These are phyloP conservation scores for Sebastes minor DNA, from an alignment of 2,797 vertebrate species.

Conservation along the genomic window DNA sequence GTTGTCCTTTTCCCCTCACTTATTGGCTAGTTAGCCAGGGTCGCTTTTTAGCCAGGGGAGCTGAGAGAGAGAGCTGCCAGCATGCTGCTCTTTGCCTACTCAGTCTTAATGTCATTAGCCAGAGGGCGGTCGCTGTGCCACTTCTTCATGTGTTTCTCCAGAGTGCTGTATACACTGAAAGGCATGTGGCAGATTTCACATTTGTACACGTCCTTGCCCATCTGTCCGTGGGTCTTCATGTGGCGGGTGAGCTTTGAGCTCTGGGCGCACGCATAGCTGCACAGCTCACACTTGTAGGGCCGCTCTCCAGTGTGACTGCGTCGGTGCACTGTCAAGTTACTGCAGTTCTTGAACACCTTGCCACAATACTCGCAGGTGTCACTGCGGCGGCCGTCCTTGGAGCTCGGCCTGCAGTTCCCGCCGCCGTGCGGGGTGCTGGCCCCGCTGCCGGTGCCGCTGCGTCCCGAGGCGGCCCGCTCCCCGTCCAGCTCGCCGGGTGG, in stretches of 20 bases:
- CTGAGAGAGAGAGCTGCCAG: slow-evolving; percentile 61
- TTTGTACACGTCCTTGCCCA: slow-evolving; percentile 99
- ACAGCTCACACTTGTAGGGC: slow-evolving; percentile 98
- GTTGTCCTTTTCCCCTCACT: slow-evolving; percentile 68
- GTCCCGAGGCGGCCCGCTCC: slow-evolving; percentile 89
- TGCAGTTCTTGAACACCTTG: slow-evolving; percentile 99
- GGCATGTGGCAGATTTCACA: slow-evolving; percentile 99
- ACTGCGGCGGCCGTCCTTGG: slow-evolving; percentile 97
- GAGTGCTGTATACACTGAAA: slow-evolving; percentile 99
- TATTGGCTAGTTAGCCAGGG: slow-evolving; percentile 67
- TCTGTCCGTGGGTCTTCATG: slow-evolving; percentile 99
- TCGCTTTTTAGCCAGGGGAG: slow-evolving; percentile 69
- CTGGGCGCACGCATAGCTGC: slow-evolving; percentile 99
- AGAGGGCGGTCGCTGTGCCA: slow-evolving; percentile 98
- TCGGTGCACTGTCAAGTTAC: slow-evolving; percentile 98
- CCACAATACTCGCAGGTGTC: slow-evolving; percentile 99
- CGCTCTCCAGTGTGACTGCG: slow-evolving; percentile 98
- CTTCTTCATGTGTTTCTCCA: slow-evolving; percentile 99
- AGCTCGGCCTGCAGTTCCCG: slow-evolving; percentile 90
- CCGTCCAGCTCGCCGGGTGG: slow-evolving; percentile 96
- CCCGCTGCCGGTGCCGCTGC: slow-evolving; percentile 96
- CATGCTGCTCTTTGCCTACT: slow-evolving; percentile 91
- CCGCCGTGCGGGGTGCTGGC: slow-evolving; percentile 96
- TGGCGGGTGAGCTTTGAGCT: slow-evolving; percentile 99
- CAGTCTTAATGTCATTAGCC: slow-evolving; percentile 98